Evolutionary conservation across 2,888 invertebrate species (phyloP), one percentile per base, ranked within the genome.

Genomic region (Ornithoptera alexandrae): DNA sequence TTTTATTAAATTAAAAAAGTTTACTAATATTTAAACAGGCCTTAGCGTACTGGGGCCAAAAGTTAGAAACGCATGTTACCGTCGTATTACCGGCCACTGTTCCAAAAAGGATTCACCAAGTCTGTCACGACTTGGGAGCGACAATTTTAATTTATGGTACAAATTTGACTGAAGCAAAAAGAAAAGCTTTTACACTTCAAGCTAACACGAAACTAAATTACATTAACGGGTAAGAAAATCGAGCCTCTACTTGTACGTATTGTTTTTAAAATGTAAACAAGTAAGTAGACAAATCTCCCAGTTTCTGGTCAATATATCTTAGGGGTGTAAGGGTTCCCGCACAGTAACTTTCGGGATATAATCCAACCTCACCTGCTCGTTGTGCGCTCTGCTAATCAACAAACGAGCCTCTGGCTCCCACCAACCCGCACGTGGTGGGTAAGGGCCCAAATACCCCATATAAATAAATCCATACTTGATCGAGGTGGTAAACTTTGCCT

Each of bases 31-130:
- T 57, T 66, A 22, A 72, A 30, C 73, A 88, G 90, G 93, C 93
- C 5, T 74, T 97, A 72, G 94, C 95, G 60, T 96, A 95, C 82
- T 96, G 97, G 80, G 96, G 96, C 0, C 88, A 93, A 75, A 92
- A 93, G 71, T 86, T 96, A n/a, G 88, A 88, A 57, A 93, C 96
- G 66, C 94, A 94, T 0, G 94, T 95, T 1, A 96, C 96, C 0
- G 96, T 98, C 5, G 96, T 98, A 5, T 97, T 98, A 95, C 98
- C 98, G 42, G 57, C 50, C 0, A 93, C 94, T 12, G 93, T 95
- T 3, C 97, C 97, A 0, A 95, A 96, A 0, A 94, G 96, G 57
- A 96, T 96, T 97, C 36, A 95, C 95, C 74, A 94, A 95, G 72
- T 24, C n/a, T 98, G 98, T 81, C 92, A 94, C 67, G 94, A 94